Evolutionary conservation across 1,140 invertebrate genomes (phyloP).

Genomic region (Neodiprion virginianus): DNA sequence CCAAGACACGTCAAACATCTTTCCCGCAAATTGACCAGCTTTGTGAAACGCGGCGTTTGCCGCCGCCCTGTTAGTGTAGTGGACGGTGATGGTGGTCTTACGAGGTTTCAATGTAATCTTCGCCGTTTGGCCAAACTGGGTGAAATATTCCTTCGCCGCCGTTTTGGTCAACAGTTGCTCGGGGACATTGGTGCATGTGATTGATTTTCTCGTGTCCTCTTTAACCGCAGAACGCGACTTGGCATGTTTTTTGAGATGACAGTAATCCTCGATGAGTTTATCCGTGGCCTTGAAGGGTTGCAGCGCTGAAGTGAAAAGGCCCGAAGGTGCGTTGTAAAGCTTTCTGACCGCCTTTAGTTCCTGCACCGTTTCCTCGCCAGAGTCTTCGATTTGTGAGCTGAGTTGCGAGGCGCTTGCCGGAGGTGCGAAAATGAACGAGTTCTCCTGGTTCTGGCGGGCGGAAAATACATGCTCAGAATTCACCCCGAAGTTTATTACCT

Average conservation of each 20-base stretch:
- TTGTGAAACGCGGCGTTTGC: conserved; percentile 66
- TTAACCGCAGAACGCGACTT: conserved; percentile 30
- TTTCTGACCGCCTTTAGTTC: conserved; percentile 34
- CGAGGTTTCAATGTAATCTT: conserved; percentile 69
- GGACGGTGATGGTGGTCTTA: conserved; percentile 66
- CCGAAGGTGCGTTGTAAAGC: conserved; percentile 30
- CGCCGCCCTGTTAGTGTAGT: conserved; percentile 65
- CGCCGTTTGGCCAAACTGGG: conserved; percentile 68
- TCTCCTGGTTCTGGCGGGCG: conserved; percentile 16
- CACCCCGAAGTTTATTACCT: conserved; percentile 23
- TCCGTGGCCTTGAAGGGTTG: conserved; percentile 17
- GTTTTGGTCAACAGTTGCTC: conserved; percentile 66
- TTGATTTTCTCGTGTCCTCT: conserved; percentile 39
- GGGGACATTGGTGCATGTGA: conserved; percentile 69
- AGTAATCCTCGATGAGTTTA: conserved; percentile 30
- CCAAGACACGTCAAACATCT: conserved; percentile 67
- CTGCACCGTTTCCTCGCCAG: conserved; percentile 21
- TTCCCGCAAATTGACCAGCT: conserved; percentile 65
- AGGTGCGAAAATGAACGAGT: conserved; percentile 39
- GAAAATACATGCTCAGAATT: conserved; percentile 28
- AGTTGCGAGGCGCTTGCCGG: not conserved
- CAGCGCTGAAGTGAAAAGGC: conserved; percentile 35
- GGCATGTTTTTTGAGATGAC: conserved; percentile 38
- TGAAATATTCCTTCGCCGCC: conserved; percentile 70
- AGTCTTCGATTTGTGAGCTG: not conserved